phyloP scores from a whole-genome alignment of 2,113 vertebrate species.

The Oncorhynchus mykiss region DNA sequence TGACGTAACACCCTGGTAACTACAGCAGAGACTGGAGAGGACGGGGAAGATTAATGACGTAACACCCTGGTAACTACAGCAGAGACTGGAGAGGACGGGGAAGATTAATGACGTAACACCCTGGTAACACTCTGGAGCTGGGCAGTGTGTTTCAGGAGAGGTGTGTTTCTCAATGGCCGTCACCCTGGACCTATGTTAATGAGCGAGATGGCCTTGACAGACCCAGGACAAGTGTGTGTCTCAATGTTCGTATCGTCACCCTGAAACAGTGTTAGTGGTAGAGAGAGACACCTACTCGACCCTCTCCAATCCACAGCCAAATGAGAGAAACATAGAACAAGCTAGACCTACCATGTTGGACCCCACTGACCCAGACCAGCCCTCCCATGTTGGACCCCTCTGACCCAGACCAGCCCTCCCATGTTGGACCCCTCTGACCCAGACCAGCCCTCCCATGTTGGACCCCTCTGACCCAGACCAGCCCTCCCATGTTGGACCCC shows the following conservation, averaged over 20 bases:
- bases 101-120: neutral
- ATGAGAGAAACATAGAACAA: constrained; percentile 23
- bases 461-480: no score
- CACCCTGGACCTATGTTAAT: constrained; percentile 9
- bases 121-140: constrained; percentile 4
- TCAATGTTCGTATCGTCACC: constrained; percentile 11
- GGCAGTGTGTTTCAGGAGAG: constrained; percentile 15
- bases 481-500: no score
- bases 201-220: no score
- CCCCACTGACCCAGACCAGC: no score
- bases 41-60: no score
- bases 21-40: no score
- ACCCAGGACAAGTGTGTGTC: neutral
- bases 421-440: no score
- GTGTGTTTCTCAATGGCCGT: constrained; percentile 12
- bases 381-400: no score
- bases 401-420: no score
- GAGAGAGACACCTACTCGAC: neutral
- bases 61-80: neutral
- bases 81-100: neutral
- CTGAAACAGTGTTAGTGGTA: constrained; percentile 19
- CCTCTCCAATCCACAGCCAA: constrained; percentile 28
- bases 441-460: no score
- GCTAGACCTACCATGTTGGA: no score
- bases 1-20: neutral